phyloP scores from a whole-genome alignment of 2,797 vertebrate species.

The Tokudaia muenninki region DNA sequence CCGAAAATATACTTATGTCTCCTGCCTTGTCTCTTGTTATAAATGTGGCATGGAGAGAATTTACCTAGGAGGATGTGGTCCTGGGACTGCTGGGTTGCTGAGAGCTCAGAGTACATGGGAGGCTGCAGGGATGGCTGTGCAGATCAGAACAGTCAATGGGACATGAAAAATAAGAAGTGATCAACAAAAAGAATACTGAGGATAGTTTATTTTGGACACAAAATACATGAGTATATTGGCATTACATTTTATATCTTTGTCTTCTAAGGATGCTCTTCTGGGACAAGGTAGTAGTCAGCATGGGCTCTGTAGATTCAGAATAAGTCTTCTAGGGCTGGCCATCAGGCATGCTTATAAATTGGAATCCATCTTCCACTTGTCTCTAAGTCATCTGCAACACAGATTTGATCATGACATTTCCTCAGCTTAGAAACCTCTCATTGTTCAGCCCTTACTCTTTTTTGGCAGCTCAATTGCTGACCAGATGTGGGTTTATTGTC shows the following conservation, averaged over 20 bases:
- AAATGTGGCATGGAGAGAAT: background rate
- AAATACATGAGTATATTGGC: no score
- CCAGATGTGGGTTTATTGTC: background rate
- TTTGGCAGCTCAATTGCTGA: background rate
- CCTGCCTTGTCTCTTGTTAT: background rate
- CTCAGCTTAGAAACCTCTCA: background rate
- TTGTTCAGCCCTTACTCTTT: background rate
- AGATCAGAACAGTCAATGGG: no score
- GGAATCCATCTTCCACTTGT: no score
- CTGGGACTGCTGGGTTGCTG: background rate
- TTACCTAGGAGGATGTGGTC: background rate
- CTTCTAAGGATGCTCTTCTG: no score
- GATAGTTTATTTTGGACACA: no score
- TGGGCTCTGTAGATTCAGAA: no score
- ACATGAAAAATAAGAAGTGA: background rate
- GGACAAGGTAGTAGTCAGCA: no score
- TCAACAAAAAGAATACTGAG: background rate
- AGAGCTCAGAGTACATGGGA: background rate
- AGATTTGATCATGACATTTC: background rate
- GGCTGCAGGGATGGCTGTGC: background rate
- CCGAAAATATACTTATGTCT: no score
- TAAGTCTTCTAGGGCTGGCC: no score
- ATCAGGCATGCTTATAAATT: no score
- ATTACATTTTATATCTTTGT: no score
- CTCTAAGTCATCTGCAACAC: no score